A percentile compares a stretch with the other conserved stretches of the same genome.
Conservation (phyloP, 2,113 vertebrate genomes). For the Calypte anna region DNA sequence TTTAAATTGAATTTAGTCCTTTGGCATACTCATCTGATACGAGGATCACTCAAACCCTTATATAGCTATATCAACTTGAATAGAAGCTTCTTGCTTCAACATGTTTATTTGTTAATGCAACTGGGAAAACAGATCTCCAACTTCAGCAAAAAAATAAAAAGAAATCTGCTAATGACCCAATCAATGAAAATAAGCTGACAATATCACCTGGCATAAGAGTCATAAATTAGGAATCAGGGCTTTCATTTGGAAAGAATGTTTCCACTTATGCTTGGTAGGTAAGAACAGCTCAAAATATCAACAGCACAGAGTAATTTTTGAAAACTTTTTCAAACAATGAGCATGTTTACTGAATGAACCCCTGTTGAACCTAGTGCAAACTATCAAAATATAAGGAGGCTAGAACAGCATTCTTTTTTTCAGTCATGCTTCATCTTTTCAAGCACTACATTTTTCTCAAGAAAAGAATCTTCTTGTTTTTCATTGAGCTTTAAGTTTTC, state of each 20-base stretch:
- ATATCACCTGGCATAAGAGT: background rate
- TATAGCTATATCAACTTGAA: background rate
- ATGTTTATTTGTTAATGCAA: background rate
- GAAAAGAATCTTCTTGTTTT: background rate
- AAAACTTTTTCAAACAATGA: background rate
- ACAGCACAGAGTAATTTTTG: background rate
- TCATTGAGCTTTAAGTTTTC: background rate
- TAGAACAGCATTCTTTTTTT: conserved; percentile 10
- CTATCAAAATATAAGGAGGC: conserved; percentile 26
- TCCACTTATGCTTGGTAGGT: background rate
- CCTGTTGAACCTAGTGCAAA: background rate
- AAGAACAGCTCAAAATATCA: background rate
- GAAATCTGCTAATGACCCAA: background rate
- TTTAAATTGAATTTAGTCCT: background rate
- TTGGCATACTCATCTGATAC: background rate
- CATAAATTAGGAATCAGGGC: background rate
- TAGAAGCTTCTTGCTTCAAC: background rate
- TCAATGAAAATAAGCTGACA: background rate
- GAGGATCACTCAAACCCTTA: background rate
- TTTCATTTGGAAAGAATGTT: background rate
- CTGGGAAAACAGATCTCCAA: background rate
- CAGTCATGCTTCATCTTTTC: background rate
- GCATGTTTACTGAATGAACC: background rate
- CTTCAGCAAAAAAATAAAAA: background rate
- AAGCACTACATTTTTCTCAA: conserved; percentile 32